Evolutionary conservation across 1,140 invertebrate species (phyloP).

Genomic region (Meloidogyne floridensis): DNA sequence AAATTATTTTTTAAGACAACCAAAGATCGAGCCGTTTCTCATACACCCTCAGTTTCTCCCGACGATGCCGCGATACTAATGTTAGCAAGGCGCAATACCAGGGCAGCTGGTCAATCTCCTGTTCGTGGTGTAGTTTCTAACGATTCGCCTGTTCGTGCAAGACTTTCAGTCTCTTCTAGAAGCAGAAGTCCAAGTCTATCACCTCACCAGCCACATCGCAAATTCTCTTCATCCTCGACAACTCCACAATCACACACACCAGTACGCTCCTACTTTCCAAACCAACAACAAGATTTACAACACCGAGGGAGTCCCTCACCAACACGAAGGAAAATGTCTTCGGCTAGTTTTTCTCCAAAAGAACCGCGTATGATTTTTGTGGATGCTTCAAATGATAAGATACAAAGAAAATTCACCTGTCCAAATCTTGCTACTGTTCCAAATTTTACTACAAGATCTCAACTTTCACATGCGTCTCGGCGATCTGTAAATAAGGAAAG

Average conservation of each 20-base stretch:
- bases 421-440: background rate
- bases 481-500: background rate
- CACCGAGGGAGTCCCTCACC: background rate
- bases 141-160: background rate
- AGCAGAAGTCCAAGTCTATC: slow-evolving; percentile 25
- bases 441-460: background rate
- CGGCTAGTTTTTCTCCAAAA: background rate
- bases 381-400: background rate
- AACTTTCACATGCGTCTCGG: background rate
- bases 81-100: background rate
- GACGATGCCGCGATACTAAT: slow-evolving; percentile 11
- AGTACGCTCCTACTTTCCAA: slow-evolving; percentile 15
- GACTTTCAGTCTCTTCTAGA: background rate
- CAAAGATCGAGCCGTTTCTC: slow-evolving; percentile 8
- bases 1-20: background rate
- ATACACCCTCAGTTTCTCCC: background rate
- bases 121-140: background rate
- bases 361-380: background rate
- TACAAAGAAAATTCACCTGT: background rate
- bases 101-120: background rate
- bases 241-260: background rate
- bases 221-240: slow-evolving; percentile 7
- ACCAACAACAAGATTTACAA: background rate
- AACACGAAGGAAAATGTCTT: slow-evolving; percentile 14
- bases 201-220: background rate